Base-by-base conservation (phyloP, 2,888 invertebrate species). In the Siphlonurus alternatus region DNA sequence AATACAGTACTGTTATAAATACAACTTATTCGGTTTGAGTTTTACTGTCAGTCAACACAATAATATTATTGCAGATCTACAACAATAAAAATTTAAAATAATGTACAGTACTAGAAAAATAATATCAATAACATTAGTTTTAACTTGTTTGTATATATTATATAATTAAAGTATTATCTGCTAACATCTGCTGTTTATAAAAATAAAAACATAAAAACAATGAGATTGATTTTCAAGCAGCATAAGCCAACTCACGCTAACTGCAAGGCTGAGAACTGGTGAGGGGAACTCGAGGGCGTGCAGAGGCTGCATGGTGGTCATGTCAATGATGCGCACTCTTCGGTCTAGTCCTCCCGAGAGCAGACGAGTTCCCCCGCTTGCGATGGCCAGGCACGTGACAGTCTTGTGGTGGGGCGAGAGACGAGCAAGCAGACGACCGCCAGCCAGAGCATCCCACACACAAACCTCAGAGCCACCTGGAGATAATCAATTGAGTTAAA, bases 371-470 rank as follows among this genome's bases (percentile, higher is more conserved):
- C 89, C 88, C 72, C 89, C 85, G 59, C 87, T 88, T 23, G 90
- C 90, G 66, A 96, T 81, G 68, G 85, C 80, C 61, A 98, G 74
- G 68, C 89, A 88, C 0, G 95, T 98, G 1, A 98, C 86, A 0
- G 96, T 93, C 79, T 98, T 98, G 75, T 96, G 94, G 76, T 99
- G 98, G 70, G 93, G 89, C 1, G 88, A 88, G 67, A 98, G 83
- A 70, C 84, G 86, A 1, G 91, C 86, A 23, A 98, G 74, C 64
- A 93, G 77, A 73, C 88, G 87, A 10, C 95, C 95, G 25, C 93
- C 93, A 68, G 89, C 84, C 62, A 94, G 81, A 2, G 88, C 84
- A 75, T 98, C 97, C 96, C 96, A 98, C 0, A 98, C 88, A 75
- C 88, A 87, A 3, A 96, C 86, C 74, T 89, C 88, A 51, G 88